Evolutionary conservation across 2,797 vertebrate genomes (phyloP).

Genomic region (Harpagifer antarcticus): DNA sequence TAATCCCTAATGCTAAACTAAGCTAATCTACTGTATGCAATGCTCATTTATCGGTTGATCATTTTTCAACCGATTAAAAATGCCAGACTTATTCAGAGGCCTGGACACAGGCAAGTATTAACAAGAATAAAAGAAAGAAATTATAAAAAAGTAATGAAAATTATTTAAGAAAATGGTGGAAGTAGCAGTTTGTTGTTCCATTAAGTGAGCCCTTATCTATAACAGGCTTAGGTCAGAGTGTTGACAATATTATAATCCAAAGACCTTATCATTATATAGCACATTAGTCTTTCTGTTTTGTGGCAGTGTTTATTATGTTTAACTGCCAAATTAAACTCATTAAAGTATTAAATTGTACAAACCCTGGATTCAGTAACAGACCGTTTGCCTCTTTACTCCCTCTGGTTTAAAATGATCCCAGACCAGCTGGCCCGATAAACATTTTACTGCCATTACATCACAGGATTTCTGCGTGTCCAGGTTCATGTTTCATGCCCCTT

Average conservation of each 20-base stretch:
- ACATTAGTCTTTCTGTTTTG: background rate
- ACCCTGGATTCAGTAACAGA: slow-evolving; percentile 8
- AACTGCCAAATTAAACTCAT: background rate
- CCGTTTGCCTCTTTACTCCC: slow-evolving; percentile 12
- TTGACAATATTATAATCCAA: background rate
- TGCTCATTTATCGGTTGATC: no score
- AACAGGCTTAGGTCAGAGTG: background rate
- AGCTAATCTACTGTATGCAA: no score
- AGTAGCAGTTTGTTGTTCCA: background rate
- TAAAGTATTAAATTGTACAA: background rate
- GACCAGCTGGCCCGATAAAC: slow-evolving; percentile 34
- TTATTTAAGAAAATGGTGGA: no score
- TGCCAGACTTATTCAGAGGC: no score
- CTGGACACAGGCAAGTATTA: no score
- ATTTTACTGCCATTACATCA: slow-evolving; percentile 59
- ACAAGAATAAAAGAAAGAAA: background rate
- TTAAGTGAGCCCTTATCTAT: background rate
- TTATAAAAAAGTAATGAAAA: background rate
- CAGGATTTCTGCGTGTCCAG: slow-evolving; percentile 13
- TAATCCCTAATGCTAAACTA: no score
- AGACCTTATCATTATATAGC: background rate
- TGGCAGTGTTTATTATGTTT: background rate
- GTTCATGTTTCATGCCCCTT: slow-evolving; percentile 40
- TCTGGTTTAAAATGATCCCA: slow-evolving; percentile 42
- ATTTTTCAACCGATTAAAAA: no score